Evolutionary conservation across 2,113 vertebrate species (phyloP).

Genomic region (Seriola rivoliana): DNA sequence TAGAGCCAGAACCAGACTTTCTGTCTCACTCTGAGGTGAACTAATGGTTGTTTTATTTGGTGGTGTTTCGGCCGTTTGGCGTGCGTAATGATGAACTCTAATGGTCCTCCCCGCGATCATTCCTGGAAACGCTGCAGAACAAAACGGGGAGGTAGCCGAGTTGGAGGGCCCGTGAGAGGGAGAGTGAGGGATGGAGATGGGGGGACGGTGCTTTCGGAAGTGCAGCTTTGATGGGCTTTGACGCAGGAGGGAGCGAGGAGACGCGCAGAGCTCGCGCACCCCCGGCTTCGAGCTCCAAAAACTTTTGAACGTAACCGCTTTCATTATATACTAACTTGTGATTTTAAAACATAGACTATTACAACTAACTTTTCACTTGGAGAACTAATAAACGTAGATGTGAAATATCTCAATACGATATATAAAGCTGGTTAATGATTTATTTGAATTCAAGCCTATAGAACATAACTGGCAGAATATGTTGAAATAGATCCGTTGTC

Average conservation of each 20-base stretch:
- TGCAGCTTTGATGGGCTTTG: slow-evolving; percentile 53
- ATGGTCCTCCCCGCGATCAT: slow-evolving; percentile 42
- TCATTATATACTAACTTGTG: neutral
- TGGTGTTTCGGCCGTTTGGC: slow-evolving; percentile 34
- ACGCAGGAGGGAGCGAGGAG: slow-evolving; percentile 41
- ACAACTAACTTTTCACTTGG: neutral
- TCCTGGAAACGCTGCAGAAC: slow-evolving; percentile 53
- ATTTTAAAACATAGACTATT: slow-evolving; percentile 5
- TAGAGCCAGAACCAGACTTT: slow-evolving; percentile 16
- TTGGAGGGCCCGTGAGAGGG: slow-evolving; percentile 54
- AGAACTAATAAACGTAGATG: neutral
- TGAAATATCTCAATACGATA: neutral
- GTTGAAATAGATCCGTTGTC: neutral
- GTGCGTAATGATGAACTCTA: slow-evolving; percentile 66
- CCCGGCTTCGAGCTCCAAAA: slow-evolving; percentile 11
- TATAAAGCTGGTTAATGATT: neutral
- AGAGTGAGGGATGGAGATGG: slow-evolving; percentile 57
- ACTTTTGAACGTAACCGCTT: slow-evolving; percentile 2
- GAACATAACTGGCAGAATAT: neutral
- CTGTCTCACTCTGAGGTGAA: slow-evolving; percentile 40
- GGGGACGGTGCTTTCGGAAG: slow-evolving; percentile 33
- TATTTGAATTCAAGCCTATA: neutral
- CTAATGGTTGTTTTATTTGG: slow-evolving; percentile 38
- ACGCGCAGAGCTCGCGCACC: slow-evolving; percentile 23
- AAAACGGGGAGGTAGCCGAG: slow-evolving; percentile 26